Evolutionary conservation across 2,113 vertebrate genomes (phyloP), one percentile per base, ranked within the genome.

Genomic region (Rhadina sibilatrix): DNA sequence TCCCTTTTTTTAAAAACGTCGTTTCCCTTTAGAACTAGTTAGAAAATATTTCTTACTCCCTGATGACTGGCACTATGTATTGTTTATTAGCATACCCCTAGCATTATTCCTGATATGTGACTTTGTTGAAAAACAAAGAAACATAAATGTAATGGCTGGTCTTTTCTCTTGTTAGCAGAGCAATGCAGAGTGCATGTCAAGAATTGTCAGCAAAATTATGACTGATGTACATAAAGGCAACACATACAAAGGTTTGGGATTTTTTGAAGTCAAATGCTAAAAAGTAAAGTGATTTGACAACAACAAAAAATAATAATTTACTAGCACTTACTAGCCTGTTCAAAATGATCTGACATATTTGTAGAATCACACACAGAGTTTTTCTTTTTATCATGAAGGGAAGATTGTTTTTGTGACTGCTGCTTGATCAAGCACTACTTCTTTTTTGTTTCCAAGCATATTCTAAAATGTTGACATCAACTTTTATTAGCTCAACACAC

Each of bases 1-100:
- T 95, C 54, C 92, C 80, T 72, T 96, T 96, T 91, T 96, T 83
- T 5, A 91, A 96, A 96, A 97, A 95, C 96, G 95, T 78, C 93
- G 98, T 98, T 98, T 98, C 98, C 97, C 98, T 98, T 98, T 98
- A 98, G 98, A 98, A 98, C 98, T 98, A 98, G 98, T 98, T 98
- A 98, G 98, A 97, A 98, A 97, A 98, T 98, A 98, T 98, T 98
- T 98, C 98, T 98, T 97, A 95, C 98, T 98, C 98, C 98, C 98
- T 59, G 92, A 96, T 98, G 98, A 97, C 97, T 97, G 95, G 94
- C 97, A 95, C 97, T 98, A 97, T 97, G 96, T 97, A 97, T 97
- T 98, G 98, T 98, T 98, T 98, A 98, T 98, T 98, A 98, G 97
- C 97, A 98, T 98, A 97, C 84, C 86, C 90, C 97, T 86, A 97